Evolutionary conservation across 1,140 invertebrate genomes (phyloP).

Genomic region (Acromyrmex charruanus): DNA sequence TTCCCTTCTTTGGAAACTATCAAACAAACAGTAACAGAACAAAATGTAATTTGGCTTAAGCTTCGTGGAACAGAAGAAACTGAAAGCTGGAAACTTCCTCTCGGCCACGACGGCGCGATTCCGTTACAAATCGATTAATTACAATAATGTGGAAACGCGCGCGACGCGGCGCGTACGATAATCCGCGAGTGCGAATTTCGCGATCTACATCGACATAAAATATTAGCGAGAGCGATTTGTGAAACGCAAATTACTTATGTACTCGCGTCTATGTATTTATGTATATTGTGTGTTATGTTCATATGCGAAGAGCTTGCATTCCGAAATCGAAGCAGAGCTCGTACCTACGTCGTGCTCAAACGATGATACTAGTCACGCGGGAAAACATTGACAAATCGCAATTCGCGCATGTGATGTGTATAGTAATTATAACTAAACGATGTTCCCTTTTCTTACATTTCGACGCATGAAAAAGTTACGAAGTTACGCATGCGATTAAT

Average conservation of each 20-base stretch:
- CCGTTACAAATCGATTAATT: slow-evolving; percentile 11
- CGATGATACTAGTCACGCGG: slow-evolving; percentile 17
- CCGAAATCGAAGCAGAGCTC: slow-evolving; percentile 64
- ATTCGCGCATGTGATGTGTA: slow-evolving; percentile 51
- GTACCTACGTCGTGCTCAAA: slow-evolving; percentile 63
- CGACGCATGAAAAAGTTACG: background rate
- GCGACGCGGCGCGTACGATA: background rate
- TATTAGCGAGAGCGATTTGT: slow-evolving; percentile 11
- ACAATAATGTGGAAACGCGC: background rate
- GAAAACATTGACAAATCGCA: slow-evolving; percentile 55
- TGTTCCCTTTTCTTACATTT: slow-evolving; percentile 62
- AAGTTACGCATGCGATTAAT: no score
- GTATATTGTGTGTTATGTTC: background rate
- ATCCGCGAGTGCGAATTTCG: background rate
- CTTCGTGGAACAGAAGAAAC: background rate
- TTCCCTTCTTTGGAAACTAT: background rate
- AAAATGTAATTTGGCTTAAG: background rate
- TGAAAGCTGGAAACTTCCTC: background rate
- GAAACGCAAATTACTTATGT: background rate
- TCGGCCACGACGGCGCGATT: background rate
- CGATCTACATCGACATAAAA: background rate
- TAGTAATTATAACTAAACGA: slow-evolving; percentile 61
- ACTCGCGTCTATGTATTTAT: background rate
- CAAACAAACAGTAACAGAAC: background rate
- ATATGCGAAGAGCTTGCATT: slow-evolving; percentile 17